These are phyloP conservation scores for Rhinolophus ferrumequinum DNA, from an alignment of 2,113 vertebrate genomes.

Conservation along the genomic window DNA sequence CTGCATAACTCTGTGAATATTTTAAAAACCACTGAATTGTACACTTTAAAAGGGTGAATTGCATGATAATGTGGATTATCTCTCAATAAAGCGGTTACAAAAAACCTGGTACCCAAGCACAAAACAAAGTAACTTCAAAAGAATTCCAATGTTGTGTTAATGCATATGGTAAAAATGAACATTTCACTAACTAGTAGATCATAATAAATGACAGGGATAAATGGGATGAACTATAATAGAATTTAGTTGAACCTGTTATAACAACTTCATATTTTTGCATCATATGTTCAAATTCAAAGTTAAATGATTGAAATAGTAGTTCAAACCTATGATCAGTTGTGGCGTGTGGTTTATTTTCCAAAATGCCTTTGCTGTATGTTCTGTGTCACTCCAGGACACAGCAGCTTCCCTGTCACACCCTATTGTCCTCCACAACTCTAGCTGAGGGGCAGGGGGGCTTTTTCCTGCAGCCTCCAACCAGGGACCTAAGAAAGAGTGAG, in stretches of 20 bases:
- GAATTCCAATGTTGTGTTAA: not conserved
- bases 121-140: not conserved
- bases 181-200: not conserved
- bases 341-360: not conserved
- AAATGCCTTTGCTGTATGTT: not conserved
- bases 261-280: not conserved
- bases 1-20: not conserved
- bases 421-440: accelerated
- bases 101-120: not conserved
- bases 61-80: not conserved
- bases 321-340: not conserved
- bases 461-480: not conserved
- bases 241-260: not conserved
- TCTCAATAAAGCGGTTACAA: not conserved
- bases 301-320: not conserved
- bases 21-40: not conserved
- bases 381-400: accelerated
- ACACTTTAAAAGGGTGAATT: not conserved
- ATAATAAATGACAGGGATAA: not conserved
- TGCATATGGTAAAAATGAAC: not conserved
- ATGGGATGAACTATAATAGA: not conserved
- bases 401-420: accelerated
- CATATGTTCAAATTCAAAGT: not conserved
- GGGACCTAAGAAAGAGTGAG: not conserved
- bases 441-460: accelerated